Percentiles rank a stretch among this genome's conserved stretches.
Evolutionary conservation across 2,888 invertebrate genomes (phyloP).

Genomic region (Caenorhabditis imperialis): DNA sequence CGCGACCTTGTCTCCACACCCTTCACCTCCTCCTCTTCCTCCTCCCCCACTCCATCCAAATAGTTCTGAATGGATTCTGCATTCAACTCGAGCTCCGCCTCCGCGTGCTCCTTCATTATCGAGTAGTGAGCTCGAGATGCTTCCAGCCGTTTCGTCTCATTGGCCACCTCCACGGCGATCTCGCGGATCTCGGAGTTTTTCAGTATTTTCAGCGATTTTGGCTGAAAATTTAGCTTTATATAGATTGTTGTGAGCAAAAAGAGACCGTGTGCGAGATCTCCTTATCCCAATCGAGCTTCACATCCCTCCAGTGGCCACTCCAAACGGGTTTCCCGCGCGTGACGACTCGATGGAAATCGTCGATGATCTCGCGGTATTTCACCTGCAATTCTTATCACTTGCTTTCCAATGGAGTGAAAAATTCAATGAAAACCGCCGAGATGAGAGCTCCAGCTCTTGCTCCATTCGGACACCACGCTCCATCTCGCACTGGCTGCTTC

Average conservation of each 20-base stretch:
- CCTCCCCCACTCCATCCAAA: neutral
- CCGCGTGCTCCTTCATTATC: constrained; percentile 12
- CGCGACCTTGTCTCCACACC: neutral
- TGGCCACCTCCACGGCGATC: neutral
- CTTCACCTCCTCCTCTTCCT: neutral
- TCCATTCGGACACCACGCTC: constrained; percentile 56
- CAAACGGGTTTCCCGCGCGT: constrained; percentile 12
- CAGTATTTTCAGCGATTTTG: neutral
- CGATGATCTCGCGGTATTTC: constrained; percentile 19
- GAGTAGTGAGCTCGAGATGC: constrained; percentile 16
- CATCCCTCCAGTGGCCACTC: constrained; percentile 27
- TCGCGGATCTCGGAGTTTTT: constrained; percentile 8
- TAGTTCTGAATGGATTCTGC: neutral
- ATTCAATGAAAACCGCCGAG: constrained; percentile 17
- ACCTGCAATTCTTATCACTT: constrained; percentile 5
- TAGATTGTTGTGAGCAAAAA: neutral
- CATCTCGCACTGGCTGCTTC: constrained; percentile 26
- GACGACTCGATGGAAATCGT: constrained; percentile 38
- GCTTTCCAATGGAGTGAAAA: neutral
- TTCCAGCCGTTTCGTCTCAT: constrained; percentile 12
- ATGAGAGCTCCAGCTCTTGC: constrained; percentile 29
- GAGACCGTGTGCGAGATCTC: constrained; percentile 1
- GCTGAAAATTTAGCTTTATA: constrained; percentile 6
- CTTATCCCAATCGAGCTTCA: constrained; percentile 24
- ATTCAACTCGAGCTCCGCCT: constrained; percentile 5